These are phyloP conservation scores for Heteromurus nitidus DNA, from an alignment of 2,888 invertebrate genomes.

Conservation along the genomic window DNA sequence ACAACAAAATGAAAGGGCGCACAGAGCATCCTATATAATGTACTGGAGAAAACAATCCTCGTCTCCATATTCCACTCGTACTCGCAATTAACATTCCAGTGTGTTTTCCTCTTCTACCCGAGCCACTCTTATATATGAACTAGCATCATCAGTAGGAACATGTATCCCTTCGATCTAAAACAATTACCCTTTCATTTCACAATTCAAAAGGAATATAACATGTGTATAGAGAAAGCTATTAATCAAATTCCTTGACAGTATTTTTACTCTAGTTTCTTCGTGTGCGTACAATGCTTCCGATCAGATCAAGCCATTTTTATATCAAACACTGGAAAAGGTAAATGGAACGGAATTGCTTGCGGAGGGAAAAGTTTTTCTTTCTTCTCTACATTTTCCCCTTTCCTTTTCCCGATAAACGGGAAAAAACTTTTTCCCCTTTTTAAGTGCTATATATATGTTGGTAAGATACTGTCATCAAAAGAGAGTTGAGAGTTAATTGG, in stretches of 20 bases:
- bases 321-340: constrained; percentile 12
- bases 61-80: not conserved
- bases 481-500: constrained; percentile 58
- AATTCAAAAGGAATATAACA: not conserved
- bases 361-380: constrained; percentile 26
- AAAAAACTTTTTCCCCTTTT: constrained; percentile 28
- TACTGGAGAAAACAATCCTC: not conserved
- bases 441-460: constrained; percentile 13
- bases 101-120: not conserved
- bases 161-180: too few relatives aligned
- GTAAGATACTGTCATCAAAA: constrained; percentile 45
- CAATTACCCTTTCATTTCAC: constrained; percentile 48
- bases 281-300: not conserved
- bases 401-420: constrained; percentile 10
- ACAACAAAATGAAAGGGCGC: constrained; percentile 41
- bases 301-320: not conserved
- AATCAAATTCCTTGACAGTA: constrained; percentile 62
- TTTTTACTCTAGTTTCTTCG: not conserved
- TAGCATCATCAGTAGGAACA: not conserved
- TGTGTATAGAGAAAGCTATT: constrained; percentile 39
- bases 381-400: not conserved
- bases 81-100: constrained; percentile 50
- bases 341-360: constrained; percentile 25
- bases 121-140: not conserved
- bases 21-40: not conserved